Evolutionary conservation across 1,140 invertebrate species (phyloP), one percentile per base, ranked within the genome.

Genomic region (Zaprionus inermis): DNA sequence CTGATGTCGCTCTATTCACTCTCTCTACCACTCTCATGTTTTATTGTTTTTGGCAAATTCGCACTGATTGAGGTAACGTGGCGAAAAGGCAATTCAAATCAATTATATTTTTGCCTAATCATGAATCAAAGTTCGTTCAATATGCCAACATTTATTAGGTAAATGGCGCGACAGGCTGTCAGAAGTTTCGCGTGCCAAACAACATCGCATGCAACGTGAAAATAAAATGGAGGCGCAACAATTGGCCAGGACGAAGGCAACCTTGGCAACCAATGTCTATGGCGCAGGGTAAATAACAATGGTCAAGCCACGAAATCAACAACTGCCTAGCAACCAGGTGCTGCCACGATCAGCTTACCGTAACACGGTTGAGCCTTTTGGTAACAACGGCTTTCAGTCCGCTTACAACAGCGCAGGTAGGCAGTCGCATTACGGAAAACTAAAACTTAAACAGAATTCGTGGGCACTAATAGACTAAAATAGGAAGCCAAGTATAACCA

Each of bases 241-340:
- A 60, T 57, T 82, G 46, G 66, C 73, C 59, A 38, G 64, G 24
- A 58, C 44, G 70, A 52, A 77, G 60, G 67, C 69, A 86, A 83
- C 83, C 59, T 52, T 76, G 16, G 56, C 55, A 78, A 81, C 70
- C 59, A 20, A 1, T 22, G n/a, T 51, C 69, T 70, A 74, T 74
- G 74, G 78, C 70, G n/a, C 34, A 63, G 76, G 79, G 67, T 63
- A 75, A 85, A 78, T 75, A 84, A 84, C 77, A 84, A 80, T 64
- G 67, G 70, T 56, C 28, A 36, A 28, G 38, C 14, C 10, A 20
- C 28, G 75, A 88, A 88, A 83, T 88, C 52, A 88, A 88, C 80
- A 89, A 88, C 61, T 89, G 51, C 84, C 14, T 88, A 68, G 84
- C 80, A 89, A 89, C 84, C 54, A 24, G 58, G 72, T 74, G 63